Base-by-base conservation (phyloP, 2,888 invertebrate species). In the Phyllotreta cruciferae region DNA sequence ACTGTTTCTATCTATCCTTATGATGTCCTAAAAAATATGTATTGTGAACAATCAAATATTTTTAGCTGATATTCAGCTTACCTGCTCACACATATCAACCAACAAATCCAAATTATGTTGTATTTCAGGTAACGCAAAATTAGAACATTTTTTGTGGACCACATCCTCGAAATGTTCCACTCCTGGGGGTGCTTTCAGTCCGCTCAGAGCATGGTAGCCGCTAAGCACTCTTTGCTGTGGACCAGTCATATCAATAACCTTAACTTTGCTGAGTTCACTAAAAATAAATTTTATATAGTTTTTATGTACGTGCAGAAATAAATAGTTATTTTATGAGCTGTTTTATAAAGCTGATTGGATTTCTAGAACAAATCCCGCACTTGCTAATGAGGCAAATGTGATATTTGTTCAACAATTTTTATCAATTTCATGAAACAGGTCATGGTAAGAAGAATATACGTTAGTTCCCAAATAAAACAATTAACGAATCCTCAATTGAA, bases 221-320 rank as follows among this genome's bases (percentile, higher is more conserved):
- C 92, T 93, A 1, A 96, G 85, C 39, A 98, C 92, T 60, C 96
- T 87, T 78, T 93, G 92, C 80, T 98, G 95, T 0, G 93, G 94
- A 0, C 98, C 98, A 6, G 98, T 98, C 96, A 99, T 95, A 81
- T 99, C 99, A 68, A 99, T 98, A 8, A 99, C 98, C 72, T 98
- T 98, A 44, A 96, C 96, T 80, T 93, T 93, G 37, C 90, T 88
- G 54, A 94, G 81, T 73, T 91, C 90, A 75, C 84, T 86, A 67
- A 61, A 76, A 75, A 37, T 62, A 42, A 56, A 62, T 24, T 24
- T 24, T 24, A 24, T 24, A 24, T 24, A 24, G 4, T 24, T 1
- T 24, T 24, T 24, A 24, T 4, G 24, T 3, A 24, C 24, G 24
- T 24, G 24, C 24, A 24, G n/a, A n/a, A n/a, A n/a, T n/a, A n/a